Evolutionary conservation across 2,888 invertebrate species (phyloP).

Genomic region (Cyaniris semiargus): DNA sequence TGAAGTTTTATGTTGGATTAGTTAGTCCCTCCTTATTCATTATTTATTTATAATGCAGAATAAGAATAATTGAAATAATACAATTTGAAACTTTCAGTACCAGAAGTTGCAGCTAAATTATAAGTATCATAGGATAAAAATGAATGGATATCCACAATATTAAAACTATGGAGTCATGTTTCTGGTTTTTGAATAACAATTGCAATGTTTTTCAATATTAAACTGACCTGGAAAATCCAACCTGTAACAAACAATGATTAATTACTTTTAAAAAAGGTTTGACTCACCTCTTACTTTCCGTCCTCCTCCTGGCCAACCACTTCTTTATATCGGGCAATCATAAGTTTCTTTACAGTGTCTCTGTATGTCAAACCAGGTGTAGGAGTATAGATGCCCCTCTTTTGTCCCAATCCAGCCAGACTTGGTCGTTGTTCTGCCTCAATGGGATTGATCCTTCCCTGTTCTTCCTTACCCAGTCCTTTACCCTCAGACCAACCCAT

Average conservation of each 20-base stretch:
- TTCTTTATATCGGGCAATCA: conserved; percentile 93
- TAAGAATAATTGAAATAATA: too few relatives aligned
- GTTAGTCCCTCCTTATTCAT: too few relatives aligned
- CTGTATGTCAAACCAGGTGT: conserved; percentile 92
- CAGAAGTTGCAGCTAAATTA: not conserved
- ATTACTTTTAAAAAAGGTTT: conserved; percentile 44
- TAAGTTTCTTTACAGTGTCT: conserved; percentile 93
- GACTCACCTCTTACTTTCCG: conserved; percentile 67
- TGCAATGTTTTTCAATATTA: conserved; percentile 34
- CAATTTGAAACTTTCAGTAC: not conserved
- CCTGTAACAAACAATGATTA: conserved; percentile 53
- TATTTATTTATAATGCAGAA: too few relatives aligned
- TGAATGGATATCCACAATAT: not conserved
- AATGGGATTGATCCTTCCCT: conserved; percentile 95
- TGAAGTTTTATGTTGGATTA: too few relatives aligned
- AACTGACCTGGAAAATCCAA: conserved; percentile 60
- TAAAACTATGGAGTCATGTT: not conserved
- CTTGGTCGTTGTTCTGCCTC: conserved; percentile 86
- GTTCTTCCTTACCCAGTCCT: conserved; percentile 95
- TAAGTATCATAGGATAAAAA: not conserved
- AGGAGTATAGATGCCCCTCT: conserved; percentile 87
- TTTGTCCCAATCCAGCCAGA: conserved; percentile 93
- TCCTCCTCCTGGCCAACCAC: conserved; percentile 83
- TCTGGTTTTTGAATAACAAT: not conserved
- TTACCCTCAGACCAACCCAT: conserved; percentile 99